Base-by-base conservation (phyloP, 2,888 invertebrate genomes). In the Parnassius glacialis region DNA sequence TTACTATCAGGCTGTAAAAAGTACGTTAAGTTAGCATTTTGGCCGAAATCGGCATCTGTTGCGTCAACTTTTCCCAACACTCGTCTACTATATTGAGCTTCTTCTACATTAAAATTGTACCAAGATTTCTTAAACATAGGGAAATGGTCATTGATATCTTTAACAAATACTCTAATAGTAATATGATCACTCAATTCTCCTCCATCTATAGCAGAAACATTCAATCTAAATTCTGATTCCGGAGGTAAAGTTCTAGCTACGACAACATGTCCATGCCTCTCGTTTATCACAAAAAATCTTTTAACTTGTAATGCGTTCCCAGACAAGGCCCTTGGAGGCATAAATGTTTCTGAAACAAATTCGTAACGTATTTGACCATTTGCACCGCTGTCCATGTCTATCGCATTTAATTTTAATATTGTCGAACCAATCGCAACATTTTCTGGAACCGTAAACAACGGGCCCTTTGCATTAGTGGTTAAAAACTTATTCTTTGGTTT, bases 131-230 rank as follows among this genome's bases (percentile, higher is more conserved):
- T 94, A 68, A 97, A 97, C 67, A 95, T 93, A 0, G 97, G 97
- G 7, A 95, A 94, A 78, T 97, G 96, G 72, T 97, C 95, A 79
- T 97, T 97, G 0, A 97, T 93, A 74, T 96, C 96, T 72, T 93
- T 93, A 0, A 97, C 93, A 56, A 93, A 93, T n/a, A 97, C 92
- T 69, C 95, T 92, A 3, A 97, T 82, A 9, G 94, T 93, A 1
- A 96, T 92, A 58, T 92, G 92, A 69, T 96, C 96, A 68, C 93
- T 93, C 2, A 97, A 82, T 2, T 95, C 95, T 5, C 95, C 96
- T 0, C 94, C 93, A 79, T 97, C 97, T 13, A 93, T 89, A 1
- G 96, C 97, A 0, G 95, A 93, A 5, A 97, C 91, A 71, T 96
- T 95, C 3, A 97, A 81, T 62, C 94, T 90, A 67, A 96, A 94